These are phyloP conservation scores for Carassius carassius DNA, from an alignment of 2,113 vertebrate genomes.

Conservation along the genomic window DNA sequence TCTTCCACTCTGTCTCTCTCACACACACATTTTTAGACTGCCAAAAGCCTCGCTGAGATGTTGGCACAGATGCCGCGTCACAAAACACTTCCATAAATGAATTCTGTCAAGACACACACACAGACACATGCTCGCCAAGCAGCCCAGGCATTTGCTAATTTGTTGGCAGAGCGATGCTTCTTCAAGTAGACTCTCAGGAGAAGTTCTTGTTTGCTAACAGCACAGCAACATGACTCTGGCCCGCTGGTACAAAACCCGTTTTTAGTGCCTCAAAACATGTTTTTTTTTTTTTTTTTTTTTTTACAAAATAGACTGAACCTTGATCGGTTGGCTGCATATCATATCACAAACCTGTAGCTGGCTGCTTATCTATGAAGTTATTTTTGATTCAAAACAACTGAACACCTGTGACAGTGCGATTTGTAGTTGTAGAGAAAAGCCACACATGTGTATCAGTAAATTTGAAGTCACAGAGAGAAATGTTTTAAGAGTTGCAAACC, in stretches of 20 bases:
- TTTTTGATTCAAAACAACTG: too few relatives aligned
- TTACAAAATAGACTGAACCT: background rate
- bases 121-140: conserved; percentile 41
- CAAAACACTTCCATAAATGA: conserved; percentile 48
- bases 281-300: background rate
- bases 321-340: background rate
- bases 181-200: conserved; percentile 45
- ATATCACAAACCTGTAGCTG: conserved; percentile 21
- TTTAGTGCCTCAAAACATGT: background rate
- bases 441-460: too few relatives aligned
- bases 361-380: too few relatives aligned
- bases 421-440: too few relatives aligned
- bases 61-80: conserved; percentile 38
- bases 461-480: too few relatives aligned
- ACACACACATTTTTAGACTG: conserved; percentile 23
- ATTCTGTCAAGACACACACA: conserved; percentile 46
- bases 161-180: conserved; percentile 35
- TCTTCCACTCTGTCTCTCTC: background rate
- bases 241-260: conserved; percentile 27
- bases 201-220: conserved; percentile 46
- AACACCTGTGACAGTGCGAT: too few relatives aligned
- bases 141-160: conserved; percentile 44
- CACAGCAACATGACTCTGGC: conserved; percentile 38
- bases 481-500: too few relatives aligned
- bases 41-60: conserved; percentile 42